Evolutionary conservation across 37 sponge, comb jelly and placozoan species (phyloP).

Genomic region (Bolinopsis microptera): DNA sequence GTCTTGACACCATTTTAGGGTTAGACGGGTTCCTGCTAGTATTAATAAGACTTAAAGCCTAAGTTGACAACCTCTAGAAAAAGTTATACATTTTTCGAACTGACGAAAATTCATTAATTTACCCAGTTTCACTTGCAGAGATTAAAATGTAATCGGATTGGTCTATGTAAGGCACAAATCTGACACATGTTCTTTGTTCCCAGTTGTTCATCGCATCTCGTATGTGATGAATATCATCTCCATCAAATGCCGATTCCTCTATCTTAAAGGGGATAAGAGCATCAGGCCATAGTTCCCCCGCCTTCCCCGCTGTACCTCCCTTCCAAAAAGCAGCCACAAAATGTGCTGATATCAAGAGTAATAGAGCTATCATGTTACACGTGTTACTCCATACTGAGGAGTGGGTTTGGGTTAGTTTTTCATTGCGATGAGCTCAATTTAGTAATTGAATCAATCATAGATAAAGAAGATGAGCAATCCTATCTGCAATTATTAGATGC

Average conservation of each 20-base stretch:
- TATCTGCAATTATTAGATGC: too few species aligned
- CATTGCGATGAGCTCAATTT: too few species aligned
- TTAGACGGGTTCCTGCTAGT: too few species aligned
- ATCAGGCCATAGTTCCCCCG: neutral
- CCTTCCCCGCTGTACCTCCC: neutral
- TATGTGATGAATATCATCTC: neutral
- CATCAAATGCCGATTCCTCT: neutral
- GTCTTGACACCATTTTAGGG: too few species aligned
- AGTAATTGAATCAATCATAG: too few species aligned
- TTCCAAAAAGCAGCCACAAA: neutral
- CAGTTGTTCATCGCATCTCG: conserved; percentile 54
- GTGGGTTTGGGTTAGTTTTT: too few species aligned
- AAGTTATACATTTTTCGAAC: too few species aligned
- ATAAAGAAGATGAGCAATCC: too few species aligned
- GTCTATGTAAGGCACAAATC: conserved; percentile 62
- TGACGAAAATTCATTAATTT: too few species aligned
- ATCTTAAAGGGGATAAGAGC: conserved; percentile 36
- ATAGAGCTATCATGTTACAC: neutral
- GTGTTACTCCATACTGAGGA: neutral
- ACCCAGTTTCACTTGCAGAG: conserved; percentile 4
- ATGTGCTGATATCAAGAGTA: neutral
- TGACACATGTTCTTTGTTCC: neutral
- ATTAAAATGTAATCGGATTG: conserved; percentile 33
- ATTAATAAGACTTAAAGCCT: too few species aligned
- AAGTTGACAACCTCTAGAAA: too few species aligned